These are phyloP conservation scores for Cherax quadricarinatus DNA, from an alignment of 1,140 invertebrate genomes.

Conservation along the genomic window DNA sequence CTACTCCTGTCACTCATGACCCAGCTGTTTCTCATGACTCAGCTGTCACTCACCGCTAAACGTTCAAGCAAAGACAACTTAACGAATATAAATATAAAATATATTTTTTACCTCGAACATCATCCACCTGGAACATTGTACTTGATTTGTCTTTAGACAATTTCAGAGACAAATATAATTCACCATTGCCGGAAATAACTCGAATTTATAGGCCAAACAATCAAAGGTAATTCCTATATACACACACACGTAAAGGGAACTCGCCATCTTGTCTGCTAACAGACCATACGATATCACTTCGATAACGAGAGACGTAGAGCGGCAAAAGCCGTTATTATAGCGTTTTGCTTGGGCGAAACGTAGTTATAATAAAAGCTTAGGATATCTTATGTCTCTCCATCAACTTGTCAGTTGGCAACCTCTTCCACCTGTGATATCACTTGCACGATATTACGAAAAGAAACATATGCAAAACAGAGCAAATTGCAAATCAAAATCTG, in stretches of 20 bases:
- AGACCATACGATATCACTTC: neutral
- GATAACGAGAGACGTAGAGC: too few species aligned
- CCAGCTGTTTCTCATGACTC: too few species aligned
- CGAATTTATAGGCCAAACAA: neutral
- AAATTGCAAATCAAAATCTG: conserved; percentile 57
- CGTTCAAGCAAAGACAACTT: conserved; percentile 33
- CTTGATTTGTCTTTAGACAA: neutral
- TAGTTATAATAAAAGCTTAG: too few species aligned
- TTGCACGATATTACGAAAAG: neutral
- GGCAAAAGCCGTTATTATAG: too few species aligned
- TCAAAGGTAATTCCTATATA: neutral
- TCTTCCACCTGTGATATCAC: too few species aligned
- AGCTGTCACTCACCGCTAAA: neutral
- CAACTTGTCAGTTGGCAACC: too few species aligned
- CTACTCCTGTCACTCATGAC: too few species aligned
- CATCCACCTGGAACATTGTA: neutral
- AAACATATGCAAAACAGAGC: conserved; percentile 48
- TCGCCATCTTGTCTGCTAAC: neutral
- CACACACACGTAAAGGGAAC: neutral
- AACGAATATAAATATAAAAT: neutral
- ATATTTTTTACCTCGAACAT: conserved; percentile 27
- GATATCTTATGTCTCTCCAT: too few species aligned
- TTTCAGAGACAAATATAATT: too few species aligned
- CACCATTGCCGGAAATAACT: neutral
- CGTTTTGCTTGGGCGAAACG: too few species aligned